Evolutionary conservation across 2,797 vertebrate species (phyloP).

Genomic region (Serranus cabrilla): DNA sequence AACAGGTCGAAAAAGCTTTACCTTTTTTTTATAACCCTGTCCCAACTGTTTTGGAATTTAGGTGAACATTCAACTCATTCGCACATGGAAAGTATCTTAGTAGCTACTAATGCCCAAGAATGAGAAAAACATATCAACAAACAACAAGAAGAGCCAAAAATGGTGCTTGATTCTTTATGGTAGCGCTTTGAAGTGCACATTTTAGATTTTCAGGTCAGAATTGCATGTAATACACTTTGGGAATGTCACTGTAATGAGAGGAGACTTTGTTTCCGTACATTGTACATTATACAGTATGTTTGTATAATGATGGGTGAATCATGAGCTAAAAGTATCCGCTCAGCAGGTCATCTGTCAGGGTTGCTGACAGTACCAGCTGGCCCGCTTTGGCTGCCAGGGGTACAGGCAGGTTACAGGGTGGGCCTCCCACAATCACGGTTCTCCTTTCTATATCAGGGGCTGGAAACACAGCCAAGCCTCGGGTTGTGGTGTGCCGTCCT

Average conservation of each 20-base stretch:
- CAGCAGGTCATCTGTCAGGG: conserved; percentile 80
- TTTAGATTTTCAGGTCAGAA: not conserved
- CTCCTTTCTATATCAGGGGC: conserved; percentile 68
- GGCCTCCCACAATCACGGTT: conserved; percentile 70
- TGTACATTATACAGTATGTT: conserved; percentile 52
- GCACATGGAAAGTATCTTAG: not conserved
- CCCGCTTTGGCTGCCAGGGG: conserved; percentile 74
- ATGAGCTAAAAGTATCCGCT: conserved; percentile 80
- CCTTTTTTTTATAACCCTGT: too few species aligned
- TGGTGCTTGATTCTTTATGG: not conserved
- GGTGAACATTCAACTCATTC: not conserved
- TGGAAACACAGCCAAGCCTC: conserved; percentile 69
- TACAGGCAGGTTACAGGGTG: conserved; percentile 77
- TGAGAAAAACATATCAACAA: not conserved
- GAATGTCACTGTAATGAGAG: not conserved
- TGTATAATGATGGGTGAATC: conserved; percentile 75
- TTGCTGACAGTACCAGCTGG: conserved; percentile 83
- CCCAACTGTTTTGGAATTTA: too few species aligned
- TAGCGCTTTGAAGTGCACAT: not conserved
- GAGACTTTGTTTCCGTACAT: conserved; percentile 21
- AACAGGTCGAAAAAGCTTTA: too few species aligned
- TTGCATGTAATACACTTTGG: conserved; percentile 1
- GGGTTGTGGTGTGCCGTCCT: conserved; percentile 55
- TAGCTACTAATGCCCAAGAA: not conserved
- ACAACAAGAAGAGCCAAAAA: not conserved